Conservation (phyloP, 2,888 invertebrate genomes). For the Criorhina ranunculi region DNA sequence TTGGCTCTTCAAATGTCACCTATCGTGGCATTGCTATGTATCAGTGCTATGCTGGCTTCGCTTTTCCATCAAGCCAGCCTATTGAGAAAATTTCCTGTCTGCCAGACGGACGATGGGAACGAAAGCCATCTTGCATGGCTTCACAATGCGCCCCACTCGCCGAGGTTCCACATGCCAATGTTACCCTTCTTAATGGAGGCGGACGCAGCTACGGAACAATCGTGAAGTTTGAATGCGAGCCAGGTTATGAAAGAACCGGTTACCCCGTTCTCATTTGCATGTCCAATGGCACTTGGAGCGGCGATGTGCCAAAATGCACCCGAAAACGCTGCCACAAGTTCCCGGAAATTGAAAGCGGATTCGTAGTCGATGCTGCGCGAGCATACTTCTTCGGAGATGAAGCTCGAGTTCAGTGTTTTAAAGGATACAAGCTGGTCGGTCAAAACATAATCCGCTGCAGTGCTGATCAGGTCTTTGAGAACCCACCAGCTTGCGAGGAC, state of each 20-base stretch:
- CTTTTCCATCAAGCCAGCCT: slow-evolving; percentile 94
- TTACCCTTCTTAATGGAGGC: slow-evolving; percentile 94
- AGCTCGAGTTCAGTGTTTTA: slow-evolving; percentile 95
- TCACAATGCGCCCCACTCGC: slow-evolving; percentile 95
- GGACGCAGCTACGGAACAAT: slow-evolving; percentile 97
- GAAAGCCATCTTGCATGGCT: slow-evolving; percentile 95
- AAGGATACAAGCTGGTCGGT: slow-evolving; percentile 94
- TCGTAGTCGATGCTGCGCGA: slow-evolving; percentile 91
- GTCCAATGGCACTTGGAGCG: slow-evolving; percentile 98
- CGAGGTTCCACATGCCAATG: slow-evolving; percentile 94
- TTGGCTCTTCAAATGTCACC: slow-evolving; percentile 97
- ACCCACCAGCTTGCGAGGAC: slow-evolving; percentile 95
- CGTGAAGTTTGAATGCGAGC: slow-evolving; percentile 95
- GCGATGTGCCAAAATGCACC: slow-evolving; percentile 94
- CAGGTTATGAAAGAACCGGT: slow-evolving; percentile 94
- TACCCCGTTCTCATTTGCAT: slow-evolving; percentile 96
- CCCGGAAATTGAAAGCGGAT: slow-evolving; percentile 94
- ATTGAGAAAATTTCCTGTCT: slow-evolving; percentile 95
- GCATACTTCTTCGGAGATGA: slow-evolving; percentile 95
- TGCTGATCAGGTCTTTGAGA: slow-evolving; percentile 92
- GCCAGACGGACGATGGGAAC: slow-evolving; percentile 96
- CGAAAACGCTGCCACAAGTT: slow-evolving; percentile 87
- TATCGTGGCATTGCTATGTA: slow-evolving; percentile 97
- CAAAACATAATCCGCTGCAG: slow-evolving; percentile 94
- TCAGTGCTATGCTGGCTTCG: slow-evolving; percentile 98